Evolutionary conservation across 2,113 vertebrate genomes (phyloP).

Genomic region (Ailurus styani): DNA sequence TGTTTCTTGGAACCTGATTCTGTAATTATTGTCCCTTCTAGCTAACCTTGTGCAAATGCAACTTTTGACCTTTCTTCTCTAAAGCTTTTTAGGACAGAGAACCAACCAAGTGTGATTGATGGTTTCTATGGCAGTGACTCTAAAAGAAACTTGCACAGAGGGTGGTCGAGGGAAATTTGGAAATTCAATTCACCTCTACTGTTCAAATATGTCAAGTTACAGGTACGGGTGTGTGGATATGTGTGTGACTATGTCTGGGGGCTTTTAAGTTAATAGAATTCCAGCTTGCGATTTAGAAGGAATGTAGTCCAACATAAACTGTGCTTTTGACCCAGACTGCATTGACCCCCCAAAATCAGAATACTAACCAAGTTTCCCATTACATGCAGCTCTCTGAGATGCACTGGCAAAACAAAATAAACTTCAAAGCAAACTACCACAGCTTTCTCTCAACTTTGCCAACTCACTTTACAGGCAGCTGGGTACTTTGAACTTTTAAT

Average conservation of each 20-base stretch:
- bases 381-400: conserved; percentile 46
- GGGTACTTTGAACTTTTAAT: conserved; percentile 58
- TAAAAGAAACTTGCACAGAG: not conserved
- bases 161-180: not conserved
- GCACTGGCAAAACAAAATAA: not conserved
- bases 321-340: conserved; percentile 14
- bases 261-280: not conserved
- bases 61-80: conserved; percentile 18
- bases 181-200: not conserved
- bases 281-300: conserved; percentile 37
- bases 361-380: not conserved
- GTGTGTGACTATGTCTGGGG: not conserved
- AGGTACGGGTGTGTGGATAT: not conserved
- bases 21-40: conserved; percentile 11
- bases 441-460: conserved; percentile 35
- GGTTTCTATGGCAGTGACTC: not conserved
- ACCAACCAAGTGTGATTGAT: not conserved
- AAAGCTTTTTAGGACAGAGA: not conserved
- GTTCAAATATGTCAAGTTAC: not conserved
- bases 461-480: conserved; percentile 49
- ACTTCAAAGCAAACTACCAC: conserved; percentile 41
- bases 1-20: conserved; percentile 54
- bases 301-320: not conserved
- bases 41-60: not conserved
- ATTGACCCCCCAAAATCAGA: not conserved